Base-by-base conservation (phyloP, 2,113 vertebrate species). In the Leptosomus discolor region DNA sequence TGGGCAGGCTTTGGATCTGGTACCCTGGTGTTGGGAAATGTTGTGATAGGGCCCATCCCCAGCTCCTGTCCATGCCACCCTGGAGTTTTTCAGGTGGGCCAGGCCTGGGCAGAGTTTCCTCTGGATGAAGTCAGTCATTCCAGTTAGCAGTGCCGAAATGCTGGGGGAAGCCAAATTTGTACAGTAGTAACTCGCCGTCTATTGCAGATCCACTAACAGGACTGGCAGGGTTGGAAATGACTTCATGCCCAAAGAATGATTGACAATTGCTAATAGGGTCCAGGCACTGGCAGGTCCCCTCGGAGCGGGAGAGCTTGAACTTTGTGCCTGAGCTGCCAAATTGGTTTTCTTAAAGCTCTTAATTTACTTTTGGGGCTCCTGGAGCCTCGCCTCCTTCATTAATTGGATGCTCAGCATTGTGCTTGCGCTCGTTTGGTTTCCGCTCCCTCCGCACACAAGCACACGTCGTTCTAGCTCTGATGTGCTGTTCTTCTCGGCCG, bases 241-340 rank as follows among this genome's bases (percentile, higher is more conserved):
- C 67, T 85, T 94, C 75, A 80, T 74, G 69, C 86, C 46, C 17
- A 18, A 88, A 12, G 20, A 88, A 21, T 81, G 94, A 95, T 61
- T 92, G 95, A 94, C 94, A 96, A 45, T 93, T 91, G 86, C 70
- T 97, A 94, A 97, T 95, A 96, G 78, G 77, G 86, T 92, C 92
- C 81, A 94, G 74, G 68, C 88, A 79, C 53, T 81, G 92, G 83
- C 91, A 89, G 20, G 15, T 76, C 89, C 63, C 81, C 54, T 95
- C 0, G 4, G 81, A 73, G 48, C 30, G 29, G 34, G 53, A 84
- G 88, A 82, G 74, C 53, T 76, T 91, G 69, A 89, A 92, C 97
- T 96, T 92, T 95, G 94, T 82, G 88, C 53, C 86, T 94, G 75
- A 70, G 76, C 85, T 93, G 92, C 96, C 89, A 93, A 86, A 93